phyloP scores from a whole-genome alignment of 2,888 invertebrate genomes.

The Galeopsomyia nigrocyanea region DNA sequence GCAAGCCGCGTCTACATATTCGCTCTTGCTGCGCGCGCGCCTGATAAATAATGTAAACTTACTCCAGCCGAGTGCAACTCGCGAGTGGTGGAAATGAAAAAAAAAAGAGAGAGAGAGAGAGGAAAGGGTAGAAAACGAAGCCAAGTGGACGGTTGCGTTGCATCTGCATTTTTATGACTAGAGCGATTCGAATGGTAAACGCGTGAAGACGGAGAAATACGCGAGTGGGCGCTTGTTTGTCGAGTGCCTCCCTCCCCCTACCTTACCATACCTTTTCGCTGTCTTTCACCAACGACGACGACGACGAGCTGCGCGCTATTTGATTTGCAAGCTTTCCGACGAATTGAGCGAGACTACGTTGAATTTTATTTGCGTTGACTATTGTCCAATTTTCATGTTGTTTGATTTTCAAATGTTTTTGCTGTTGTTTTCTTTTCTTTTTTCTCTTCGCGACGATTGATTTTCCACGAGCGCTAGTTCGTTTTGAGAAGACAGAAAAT shows the following conservation, averaged over 20 bases:
- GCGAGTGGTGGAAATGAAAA: not conserved
- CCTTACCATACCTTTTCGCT: too few relatives aligned
- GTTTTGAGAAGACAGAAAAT: too few relatives aligned
- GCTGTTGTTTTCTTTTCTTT: too few relatives aligned
- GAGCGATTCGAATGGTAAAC: slow-evolving; percentile 21
- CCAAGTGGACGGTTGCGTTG: slow-evolving; percentile 1
- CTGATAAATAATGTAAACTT: slow-evolving; percentile 36
- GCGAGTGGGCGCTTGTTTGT: slow-evolving; percentile 9
- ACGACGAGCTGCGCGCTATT: slow-evolving; percentile 6
- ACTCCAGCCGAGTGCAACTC: slow-evolving; percentile 15
- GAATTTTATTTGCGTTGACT: too few relatives aligned
- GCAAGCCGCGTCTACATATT: not conserved
- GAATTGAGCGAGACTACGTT: slow-evolving; percentile 9
- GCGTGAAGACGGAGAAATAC: not conserved
- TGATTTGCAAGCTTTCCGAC: slow-evolving; percentile 37
- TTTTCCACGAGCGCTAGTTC: too few relatives aligned
- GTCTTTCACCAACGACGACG: too few relatives aligned
- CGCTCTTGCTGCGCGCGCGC: not conserved
- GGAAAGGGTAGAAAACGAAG: not conserved
- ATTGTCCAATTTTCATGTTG: too few relatives aligned
- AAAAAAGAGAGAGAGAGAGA: not conserved
- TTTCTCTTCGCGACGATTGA: too few relatives aligned
- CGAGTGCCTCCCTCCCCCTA: not conserved
- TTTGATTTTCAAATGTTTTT: too few relatives aligned
- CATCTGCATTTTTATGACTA: slow-evolving; percentile 41